phyloP scores from a whole-genome alignment of 2,797 vertebrate genomes.

The Petrocephalus schoutedeni region DNA sequence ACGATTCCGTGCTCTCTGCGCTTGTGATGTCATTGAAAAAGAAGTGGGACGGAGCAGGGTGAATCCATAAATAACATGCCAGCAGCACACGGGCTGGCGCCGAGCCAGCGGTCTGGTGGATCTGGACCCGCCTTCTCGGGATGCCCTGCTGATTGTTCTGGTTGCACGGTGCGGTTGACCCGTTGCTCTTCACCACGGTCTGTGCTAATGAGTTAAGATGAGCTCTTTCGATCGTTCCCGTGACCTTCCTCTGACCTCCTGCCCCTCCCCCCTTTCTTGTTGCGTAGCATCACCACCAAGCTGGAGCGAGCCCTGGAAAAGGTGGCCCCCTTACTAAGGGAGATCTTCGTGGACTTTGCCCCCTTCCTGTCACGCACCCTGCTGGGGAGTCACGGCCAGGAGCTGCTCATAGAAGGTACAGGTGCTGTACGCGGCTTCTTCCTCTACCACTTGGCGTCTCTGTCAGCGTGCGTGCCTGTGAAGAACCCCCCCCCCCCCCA shows the following conservation, averaged over 20 bases:
- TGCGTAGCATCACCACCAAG: conserved; percentile 91
- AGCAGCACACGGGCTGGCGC: background rate
- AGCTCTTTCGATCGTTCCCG: background rate
- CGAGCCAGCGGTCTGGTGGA: background rate
- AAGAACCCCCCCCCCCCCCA: background rate
- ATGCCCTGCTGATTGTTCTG: background rate
- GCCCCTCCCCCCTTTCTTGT: conserved; percentile 33
- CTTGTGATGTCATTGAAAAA: background rate
- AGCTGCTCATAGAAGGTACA: conserved; percentile 99
- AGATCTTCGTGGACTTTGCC: conserved; percentile 99
- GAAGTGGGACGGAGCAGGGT: background rate
- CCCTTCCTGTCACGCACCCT: conserved; percentile 93
- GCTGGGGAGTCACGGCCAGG: conserved; percentile 97
- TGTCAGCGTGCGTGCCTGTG: conserved; percentile 28
- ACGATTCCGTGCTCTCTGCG: background rate
- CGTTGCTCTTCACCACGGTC: background rate
- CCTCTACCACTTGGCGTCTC: conserved; percentile 61
- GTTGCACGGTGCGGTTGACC: background rate
- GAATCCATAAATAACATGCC: background rate
- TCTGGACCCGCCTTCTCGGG: background rate
- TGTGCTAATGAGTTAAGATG: background rate
- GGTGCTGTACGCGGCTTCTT: conserved; percentile 69
- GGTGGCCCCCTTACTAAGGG: conserved; percentile 91
- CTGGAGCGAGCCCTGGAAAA: conserved; percentile 97
- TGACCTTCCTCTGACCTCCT: background rate